Evolutionary conservation across 2,113 vertebrate species (phyloP).

Genomic region (Eulemur rufifrons): DNA sequence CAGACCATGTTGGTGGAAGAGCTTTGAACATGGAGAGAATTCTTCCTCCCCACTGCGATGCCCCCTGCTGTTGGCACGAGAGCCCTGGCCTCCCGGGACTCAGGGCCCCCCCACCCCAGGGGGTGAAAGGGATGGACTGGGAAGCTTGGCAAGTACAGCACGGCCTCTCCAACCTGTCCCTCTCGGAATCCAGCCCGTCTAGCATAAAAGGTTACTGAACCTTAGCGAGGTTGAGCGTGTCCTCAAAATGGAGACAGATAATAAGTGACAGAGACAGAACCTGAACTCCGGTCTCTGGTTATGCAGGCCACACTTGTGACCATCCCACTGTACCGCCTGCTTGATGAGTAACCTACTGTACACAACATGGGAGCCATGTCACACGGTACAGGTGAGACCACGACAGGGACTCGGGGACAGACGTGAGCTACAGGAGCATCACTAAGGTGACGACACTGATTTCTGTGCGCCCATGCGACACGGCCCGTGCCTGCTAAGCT

Average conservation of each 20-base stretch:
- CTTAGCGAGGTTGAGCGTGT: background rate
- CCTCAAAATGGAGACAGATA: background rate
- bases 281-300: background rate
- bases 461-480: background rate
- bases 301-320: background rate
- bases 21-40: background rate
- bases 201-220: background rate
- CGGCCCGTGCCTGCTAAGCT: background rate
- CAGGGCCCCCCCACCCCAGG: background rate
- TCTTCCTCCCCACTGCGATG: background rate
- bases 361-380: background rate
- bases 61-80: background rate
- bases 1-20: background rate
- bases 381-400: background rate
- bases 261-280: background rate
- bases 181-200: background rate
- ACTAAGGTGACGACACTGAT: background rate
- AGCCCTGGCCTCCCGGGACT: background rate
- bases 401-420: background rate
- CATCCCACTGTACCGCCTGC: background rate
- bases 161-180: background rate
- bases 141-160: background rate
- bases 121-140: background rate
- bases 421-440: background rate
- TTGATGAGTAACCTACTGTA: background rate